Base-by-base conservation (phyloP, 1,140 invertebrate species). In the Stegodyphus dumicola region DNA sequence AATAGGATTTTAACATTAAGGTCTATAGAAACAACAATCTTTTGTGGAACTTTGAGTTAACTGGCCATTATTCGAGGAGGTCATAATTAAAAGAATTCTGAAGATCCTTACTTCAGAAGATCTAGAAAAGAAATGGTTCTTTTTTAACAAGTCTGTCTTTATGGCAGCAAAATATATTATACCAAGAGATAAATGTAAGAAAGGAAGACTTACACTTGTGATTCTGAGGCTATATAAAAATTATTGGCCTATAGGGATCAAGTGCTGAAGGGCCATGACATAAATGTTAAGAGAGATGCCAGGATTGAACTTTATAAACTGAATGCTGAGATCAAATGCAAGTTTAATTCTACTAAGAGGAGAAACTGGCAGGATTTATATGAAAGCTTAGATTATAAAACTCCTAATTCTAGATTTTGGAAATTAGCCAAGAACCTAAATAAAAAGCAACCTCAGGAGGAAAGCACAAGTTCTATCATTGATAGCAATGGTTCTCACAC, bases 41-140 rank as follows among this genome's bases (percentile, higher is more conserved):
- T n/a, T 66, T 66, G 6, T 77, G 76, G 5, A 66, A 66, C n/a
- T 67, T 77, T 66, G 33, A 77, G 64, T n/a, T 51, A 67, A 67
- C 7, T 77, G 64, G 76, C 7, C 15, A 66, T 5, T 52, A 15
- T 66, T 77, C 10, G 6, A 52, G n/a, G 2, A 15, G 0, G n/a
- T 66, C 9, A 51, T 77, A 15, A 2, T 2, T 1, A 33, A 77
- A 66, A 0, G n/a, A 6, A 5, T 66, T 77, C 3, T 18, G 13
- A 52, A 52, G 33, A 66, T 17, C 33, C 75, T 18, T 65, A 2
- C 15, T 48, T 15, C 48, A 17, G 18, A 77, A 9, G 75, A 77
- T 49, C 15, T 77, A 7, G 75, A 77, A 49, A 77, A 15, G 6
- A 4, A 77, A 18, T 77, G 64, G 48, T 66, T 49, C 6, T 48